Base-by-base conservation (phyloP, 1,140 invertebrate genomes). In the Drosophila hydei region DNA sequence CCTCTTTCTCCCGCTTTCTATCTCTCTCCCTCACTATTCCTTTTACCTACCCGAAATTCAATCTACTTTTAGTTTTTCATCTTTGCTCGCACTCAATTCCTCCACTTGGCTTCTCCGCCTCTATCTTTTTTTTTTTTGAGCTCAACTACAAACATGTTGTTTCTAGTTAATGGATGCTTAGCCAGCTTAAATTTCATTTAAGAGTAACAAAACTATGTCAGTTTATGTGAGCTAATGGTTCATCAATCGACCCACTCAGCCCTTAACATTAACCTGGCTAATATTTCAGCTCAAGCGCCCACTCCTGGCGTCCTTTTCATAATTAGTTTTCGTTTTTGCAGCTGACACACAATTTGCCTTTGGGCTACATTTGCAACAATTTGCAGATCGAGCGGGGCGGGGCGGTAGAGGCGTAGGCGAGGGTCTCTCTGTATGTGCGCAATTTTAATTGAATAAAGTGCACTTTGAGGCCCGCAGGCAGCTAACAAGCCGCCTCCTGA, bases 381-480 rank as follows among this genome's bases (percentile, higher is more conserved):
- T 79, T 68, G 69, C 72, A 85, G 2, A 33, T 11, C 9, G 9
- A 11, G 11, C 1, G 30, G 30, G 30, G 3, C 9, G 30, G 5
- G 27, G 6, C 5, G 6, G 6, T n/a, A n/a, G n/a, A n/a, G n/a
- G n/a, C n/a, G n/a, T n/a, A n/a, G 6, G 7, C 4, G 7, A 1
- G 27, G 6, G 2, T 5, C n/a, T 23, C 12, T 23, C 19, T 14
- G 61, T 36, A 19, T 64, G 42, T 74, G 69, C 65, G 74, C 75
- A 70, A 72, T 75, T 87, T 78, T 85, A 85, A 85, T 85, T 85
- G 81, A 87, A 85, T 85, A 75, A 85, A 85, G 83, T 87, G 81
- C 81, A 87, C 81, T 87, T 81, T 75, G 59, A 62, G 47, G 70
- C 69, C 42, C 27, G 12, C 40, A 11, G 23, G 47, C 40, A 33